These are phyloP conservation scores for Ophion costatus DNA, from an alignment of 2,888 invertebrate species.

Conservation along the genomic window DNA sequence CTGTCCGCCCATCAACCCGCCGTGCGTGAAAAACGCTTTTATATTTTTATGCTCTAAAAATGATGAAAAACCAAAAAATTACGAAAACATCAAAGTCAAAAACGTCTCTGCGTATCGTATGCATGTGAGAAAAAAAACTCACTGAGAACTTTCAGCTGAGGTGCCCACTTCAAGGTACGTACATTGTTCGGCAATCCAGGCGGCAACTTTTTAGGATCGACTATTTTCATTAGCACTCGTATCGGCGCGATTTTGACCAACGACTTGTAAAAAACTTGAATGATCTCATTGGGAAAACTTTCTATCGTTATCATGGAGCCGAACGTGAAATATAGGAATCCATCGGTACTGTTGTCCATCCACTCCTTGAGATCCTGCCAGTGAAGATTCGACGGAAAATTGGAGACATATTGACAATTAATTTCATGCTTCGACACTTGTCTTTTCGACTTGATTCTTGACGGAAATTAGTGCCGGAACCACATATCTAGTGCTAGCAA, in stretches of 20 bases:
- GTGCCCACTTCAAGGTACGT: slow-evolving; percentile 73
- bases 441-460: no score
- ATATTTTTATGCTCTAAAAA: slow-evolving; percentile 77
- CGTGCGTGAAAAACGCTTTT: slow-evolving; percentile 79
- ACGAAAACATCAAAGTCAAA: not conserved
- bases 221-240: slow-evolving; percentile 77
- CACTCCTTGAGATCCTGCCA: slow-evolving; percentile 78
- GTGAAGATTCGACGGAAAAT: not conserved
- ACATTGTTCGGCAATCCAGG: slow-evolving; percentile 76
- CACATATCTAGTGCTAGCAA: not conserved
- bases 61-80: not conserved
- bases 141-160: slow-evolving; percentile 78
- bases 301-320: slow-evolving; percentile 80
- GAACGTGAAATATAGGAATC: slow-evolving; percentile 80
- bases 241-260: slow-evolving; percentile 76
- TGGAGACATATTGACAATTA: no score
- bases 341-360: slow-evolving; percentile 77
- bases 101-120: not conserved
- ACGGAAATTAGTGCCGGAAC: not conserved
- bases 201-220: slow-evolving; percentile 71
- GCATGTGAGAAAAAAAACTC: slow-evolving; percentile 57
- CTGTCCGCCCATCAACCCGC: slow-evolving; percentile 79
- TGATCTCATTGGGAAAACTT: slow-evolving; percentile 70
- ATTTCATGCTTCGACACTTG: no score
- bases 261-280: slow-evolving; percentile 74